phyloP scores from a whole-genome alignment of 2,113 vertebrate genomes.

The Fregata magnificens region DNA sequence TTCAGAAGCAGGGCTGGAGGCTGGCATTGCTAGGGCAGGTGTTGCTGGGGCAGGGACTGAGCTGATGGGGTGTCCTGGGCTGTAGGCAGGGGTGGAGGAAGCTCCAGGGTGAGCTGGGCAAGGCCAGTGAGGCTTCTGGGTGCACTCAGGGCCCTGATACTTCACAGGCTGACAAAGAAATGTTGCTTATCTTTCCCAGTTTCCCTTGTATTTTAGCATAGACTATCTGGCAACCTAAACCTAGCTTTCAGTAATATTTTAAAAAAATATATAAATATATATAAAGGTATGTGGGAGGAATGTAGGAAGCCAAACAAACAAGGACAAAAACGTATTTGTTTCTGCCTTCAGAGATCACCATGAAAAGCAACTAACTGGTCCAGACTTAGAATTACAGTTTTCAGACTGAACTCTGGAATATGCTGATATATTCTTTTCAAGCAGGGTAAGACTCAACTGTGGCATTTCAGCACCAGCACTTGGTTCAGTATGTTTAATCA shows the following conservation, averaged over 20 bases:
- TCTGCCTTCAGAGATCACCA: background rate
- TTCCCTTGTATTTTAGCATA: background rate
- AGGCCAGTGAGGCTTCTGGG: no score
- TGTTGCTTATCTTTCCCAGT: background rate
- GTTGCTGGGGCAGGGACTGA: background rate
- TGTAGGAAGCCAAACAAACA: background rate
- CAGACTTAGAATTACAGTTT: background rate
- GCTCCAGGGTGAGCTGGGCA: background rate
- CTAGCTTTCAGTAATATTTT: background rate
- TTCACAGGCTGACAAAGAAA: background rate
- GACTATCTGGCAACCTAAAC: background rate
- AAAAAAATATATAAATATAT: background rate
- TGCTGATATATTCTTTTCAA: background rate
- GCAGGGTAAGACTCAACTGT: background rate
- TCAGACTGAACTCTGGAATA: background rate
- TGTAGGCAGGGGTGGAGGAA: background rate
- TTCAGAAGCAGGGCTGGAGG: background rate
- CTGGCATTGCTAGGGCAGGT: background rate
- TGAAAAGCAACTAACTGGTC: background rate
- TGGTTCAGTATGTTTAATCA: background rate
- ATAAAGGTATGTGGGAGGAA: background rate
- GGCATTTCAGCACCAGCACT: background rate
- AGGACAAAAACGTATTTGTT: background rate
- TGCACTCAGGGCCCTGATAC: no score
- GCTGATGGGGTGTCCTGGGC: background rate